These are phyloP conservation scores for Perodicticus potto DNA, from an alignment of 2,797 vertebrate species.

Conservation along the genomic window DNA sequence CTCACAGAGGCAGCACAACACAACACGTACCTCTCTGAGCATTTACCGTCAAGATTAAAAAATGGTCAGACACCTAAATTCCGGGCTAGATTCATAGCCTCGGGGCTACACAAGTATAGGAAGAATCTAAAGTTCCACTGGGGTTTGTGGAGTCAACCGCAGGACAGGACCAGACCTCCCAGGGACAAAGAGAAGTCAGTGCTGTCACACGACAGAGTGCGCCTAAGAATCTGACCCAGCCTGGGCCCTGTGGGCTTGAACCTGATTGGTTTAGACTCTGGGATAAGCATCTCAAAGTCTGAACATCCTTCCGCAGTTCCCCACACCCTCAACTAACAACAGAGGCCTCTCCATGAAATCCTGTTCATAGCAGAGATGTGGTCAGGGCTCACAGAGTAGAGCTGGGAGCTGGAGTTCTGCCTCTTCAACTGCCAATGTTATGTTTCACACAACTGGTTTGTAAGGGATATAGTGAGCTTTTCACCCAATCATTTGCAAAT, in stretches of 20 bases:
- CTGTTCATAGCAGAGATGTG: neutral
- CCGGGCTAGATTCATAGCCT: constrained; percentile 5
- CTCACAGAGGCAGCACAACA: neutral
- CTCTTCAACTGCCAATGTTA: constrained; percentile 1
- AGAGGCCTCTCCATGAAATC: neutral
- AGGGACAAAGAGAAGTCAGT: neutral
- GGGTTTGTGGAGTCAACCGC: neutral
- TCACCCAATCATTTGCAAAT: constrained; percentile 42
- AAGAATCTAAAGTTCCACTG: neutral
- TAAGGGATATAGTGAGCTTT: neutral
- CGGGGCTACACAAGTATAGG: neutral
- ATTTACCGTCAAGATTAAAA: constrained; percentile 16
- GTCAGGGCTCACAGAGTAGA: neutral
- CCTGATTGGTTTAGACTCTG: neutral
- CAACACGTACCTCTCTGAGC: constrained; percentile 8
- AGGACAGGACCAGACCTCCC: neutral
- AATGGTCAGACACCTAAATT: neutral
- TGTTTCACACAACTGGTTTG: neutral
- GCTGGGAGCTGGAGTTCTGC: neutral
- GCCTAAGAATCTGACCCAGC: neutral
- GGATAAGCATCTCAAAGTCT: neutral
- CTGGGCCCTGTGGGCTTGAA: neutral
- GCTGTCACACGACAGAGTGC: neutral
- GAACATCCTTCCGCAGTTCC: neutral
- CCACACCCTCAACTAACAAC: neutral